Percentiles rank a stretch among this genome's conserved stretches.
phyloP scores from a whole-genome alignment of 2,797 vertebrate genomes.

The Euphonia xanthogaster region DNA sequence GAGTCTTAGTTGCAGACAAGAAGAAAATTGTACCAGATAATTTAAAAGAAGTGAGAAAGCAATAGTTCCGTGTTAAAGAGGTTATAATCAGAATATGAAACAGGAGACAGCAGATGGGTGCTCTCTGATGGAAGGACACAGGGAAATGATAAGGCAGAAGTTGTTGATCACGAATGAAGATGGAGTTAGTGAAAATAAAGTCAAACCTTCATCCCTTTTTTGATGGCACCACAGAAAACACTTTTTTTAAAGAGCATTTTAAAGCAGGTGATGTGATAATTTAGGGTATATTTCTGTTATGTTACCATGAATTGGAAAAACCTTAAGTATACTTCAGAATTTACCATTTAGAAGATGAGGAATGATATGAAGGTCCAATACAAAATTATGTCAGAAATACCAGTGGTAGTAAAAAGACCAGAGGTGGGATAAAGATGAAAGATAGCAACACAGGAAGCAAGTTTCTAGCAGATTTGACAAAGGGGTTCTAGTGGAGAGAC shows the following conservation, averaged over 20 bases:
- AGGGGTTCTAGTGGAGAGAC: not conserved
- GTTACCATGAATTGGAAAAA: not conserved
- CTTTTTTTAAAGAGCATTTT: not conserved
- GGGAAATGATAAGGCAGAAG: not conserved
- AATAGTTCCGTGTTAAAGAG: not conserved
- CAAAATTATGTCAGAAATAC: not conserved
- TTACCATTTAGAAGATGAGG: not conserved
- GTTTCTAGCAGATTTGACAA: not conserved
- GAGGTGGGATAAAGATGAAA: not conserved
- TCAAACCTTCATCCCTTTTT: not conserved
- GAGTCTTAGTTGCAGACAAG: not conserved
- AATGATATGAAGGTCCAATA: not conserved
- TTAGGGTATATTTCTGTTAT: not conserved
- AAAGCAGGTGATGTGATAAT: not conserved
- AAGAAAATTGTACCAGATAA: not conserved
- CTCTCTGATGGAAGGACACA: not conserved
- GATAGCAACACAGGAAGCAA: not conserved
- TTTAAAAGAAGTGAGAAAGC: not conserved
- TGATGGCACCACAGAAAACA: not conserved
- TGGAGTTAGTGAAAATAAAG: not conserved
- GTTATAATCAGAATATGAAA: not conserved
- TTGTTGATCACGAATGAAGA: not conserved
- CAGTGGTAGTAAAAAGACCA: not conserved
- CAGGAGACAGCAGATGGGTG: not conserved
- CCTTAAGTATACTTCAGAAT: not conserved